Conservation (phyloP, 2,113 vertebrate species). For the Astur gentilis region DNA sequence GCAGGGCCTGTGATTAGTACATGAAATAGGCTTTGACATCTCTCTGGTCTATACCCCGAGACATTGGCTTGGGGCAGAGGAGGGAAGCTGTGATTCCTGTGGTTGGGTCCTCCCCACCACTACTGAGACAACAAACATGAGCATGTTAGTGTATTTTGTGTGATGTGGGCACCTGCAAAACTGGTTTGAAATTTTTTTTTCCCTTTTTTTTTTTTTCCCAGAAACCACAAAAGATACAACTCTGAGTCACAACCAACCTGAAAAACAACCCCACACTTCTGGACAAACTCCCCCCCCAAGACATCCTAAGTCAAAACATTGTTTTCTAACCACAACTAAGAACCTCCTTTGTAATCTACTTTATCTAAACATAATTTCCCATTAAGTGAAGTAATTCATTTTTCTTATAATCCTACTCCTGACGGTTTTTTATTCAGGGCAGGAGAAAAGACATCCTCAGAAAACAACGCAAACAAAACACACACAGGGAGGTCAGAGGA, state of each 20-base stretch:
- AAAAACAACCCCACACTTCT: slow-evolving; percentile 12
- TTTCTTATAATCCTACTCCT: slow-evolving; percentile 29
- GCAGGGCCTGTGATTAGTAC: neutral
- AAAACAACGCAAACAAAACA: neutral
- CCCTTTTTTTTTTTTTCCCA: neutral
- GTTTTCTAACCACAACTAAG: slow-evolving; percentile 50
- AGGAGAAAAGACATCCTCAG: neutral
- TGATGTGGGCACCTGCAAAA: slow-evolving; percentile 27
- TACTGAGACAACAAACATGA: neutral
- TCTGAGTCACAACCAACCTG: slow-evolving; percentile 28
- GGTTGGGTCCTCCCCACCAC: neutral
- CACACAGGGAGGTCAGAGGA: neutral
- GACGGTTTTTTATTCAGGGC: neutral
- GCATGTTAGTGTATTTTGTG: neutral
- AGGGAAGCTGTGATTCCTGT: neutral
- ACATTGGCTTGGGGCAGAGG: neutral
- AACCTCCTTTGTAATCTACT: slow-evolving; percentile 48
- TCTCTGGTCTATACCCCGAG: neutral
- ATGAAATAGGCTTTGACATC: neutral
- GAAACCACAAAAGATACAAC: slow-evolving; percentile 2
- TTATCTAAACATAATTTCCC: slow-evolving; percentile 54
- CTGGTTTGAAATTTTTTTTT: neutral
- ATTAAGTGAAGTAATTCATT: slow-evolving; percentile 50
- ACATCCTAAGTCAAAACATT: slow-evolving; percentile 28
- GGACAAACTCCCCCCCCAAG: neutral